A percentile compares a stretch with the other conserved stretches of the same genome.
phyloP scores from a whole-genome alignment of 2,113 vertebrate genomes.

The Petaurus breviceps region DNA sequence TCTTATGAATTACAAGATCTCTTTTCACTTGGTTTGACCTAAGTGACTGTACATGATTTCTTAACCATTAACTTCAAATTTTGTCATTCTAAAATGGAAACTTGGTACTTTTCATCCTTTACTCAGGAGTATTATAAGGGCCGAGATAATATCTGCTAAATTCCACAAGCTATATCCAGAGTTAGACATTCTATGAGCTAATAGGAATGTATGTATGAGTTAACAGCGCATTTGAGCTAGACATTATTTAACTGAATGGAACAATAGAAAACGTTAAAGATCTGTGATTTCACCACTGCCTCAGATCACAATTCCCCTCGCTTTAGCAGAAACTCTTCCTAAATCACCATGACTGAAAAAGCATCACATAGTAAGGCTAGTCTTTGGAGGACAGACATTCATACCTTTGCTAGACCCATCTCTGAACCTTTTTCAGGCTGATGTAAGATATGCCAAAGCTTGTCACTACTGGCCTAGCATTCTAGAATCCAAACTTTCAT shows the following conservation, averaged over 20 bases:
- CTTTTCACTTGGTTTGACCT: background rate
- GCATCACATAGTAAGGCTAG: background rate
- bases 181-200: background rate
- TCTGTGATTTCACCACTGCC: background rate
- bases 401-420: background rate
- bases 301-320: background rate
- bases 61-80: constrained; percentile 23
- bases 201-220: background rate
- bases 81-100: background rate
- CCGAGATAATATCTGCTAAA: constrained; percentile 20
- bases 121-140: background rate
- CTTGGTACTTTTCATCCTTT: background rate
- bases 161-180: background rate
- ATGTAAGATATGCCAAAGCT: background rate
- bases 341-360: background rate
- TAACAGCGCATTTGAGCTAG: background rate
- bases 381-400: background rate
- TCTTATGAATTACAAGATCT: constrained; percentile 21
- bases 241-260: background rate
- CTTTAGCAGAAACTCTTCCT: background rate
- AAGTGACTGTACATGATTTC: background rate
- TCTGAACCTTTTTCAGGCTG: background rate
- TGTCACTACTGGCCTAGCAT: background rate
- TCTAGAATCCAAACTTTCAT: background rate
- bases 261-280: background rate